Base-by-base conservation (phyloP, 1,140 invertebrate species). In the Bilobella aurantiaca region DNA sequence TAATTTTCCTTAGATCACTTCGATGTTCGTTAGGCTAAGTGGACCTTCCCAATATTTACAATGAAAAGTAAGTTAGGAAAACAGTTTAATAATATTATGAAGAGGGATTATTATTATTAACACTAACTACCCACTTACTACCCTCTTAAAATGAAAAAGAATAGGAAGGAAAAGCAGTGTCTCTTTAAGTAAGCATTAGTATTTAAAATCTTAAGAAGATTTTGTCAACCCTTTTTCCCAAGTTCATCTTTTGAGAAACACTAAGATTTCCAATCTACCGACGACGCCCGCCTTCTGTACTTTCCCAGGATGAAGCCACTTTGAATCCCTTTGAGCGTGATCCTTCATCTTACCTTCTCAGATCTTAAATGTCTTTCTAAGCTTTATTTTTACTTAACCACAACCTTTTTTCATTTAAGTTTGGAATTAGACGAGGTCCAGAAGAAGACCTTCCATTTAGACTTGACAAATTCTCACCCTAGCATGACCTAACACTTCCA, bases 151-250 rank as follows among this genome's bases (percentile, higher is more conserved):
- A n/a, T n/a, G n/a, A n/a, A n/a, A n/a, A n/a, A 42, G 18, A 18
- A 42, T 18, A 8, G 34, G 25, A 53, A 23, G 49, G 49, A 12
- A 53, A 53, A 53, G 49, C 25, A 53, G 8, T n/a, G n/a, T n/a
- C n/a, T 53, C 49, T 53, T 12, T 53, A 53, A 53, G 49, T 53
- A n/a, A n/a, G n/a, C n/a, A n/a, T n/a, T n/a, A 53, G 49, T 23
- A 53, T 42, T 42, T 42, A 53, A 53, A 53, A 53, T 23, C 49
- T 53, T 53, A 53, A 53, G 49, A 53, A 53, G 49, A 53, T 53
- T 53, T 53, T 53, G 49, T 53, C 49, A 53, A 53, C 25, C 49
- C 49, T 53, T 53, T 53, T 23, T 53, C 49, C 23, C 25, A 12
- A 53, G 12, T 23, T 14, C 25, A 12, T 53, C 8, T 23, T 53